Evolutionary conservation across 37 sponge, comb jelly and placozoan species (phyloP).

Genomic region (Beroe ovata): DNA sequence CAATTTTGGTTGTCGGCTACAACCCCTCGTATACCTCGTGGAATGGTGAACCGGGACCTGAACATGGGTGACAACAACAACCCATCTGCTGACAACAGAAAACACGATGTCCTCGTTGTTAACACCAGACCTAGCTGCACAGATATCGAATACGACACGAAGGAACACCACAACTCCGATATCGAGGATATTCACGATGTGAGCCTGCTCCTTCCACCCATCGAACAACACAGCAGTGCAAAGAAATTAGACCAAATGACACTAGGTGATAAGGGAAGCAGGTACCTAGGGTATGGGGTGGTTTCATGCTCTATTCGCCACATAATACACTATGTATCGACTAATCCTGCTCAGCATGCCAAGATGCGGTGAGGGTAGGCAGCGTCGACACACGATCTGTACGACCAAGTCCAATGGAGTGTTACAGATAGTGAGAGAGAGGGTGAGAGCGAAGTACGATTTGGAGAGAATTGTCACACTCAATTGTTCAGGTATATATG

Average conservation of each 20-base stretch:
- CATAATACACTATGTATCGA: too few species aligned
- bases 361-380: background rate
- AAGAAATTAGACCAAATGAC: background rate
- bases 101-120: background rate
- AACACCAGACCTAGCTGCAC: background rate
- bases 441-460: background rate
- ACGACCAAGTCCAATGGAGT: background rate
- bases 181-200: background rate
- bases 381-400: background rate
- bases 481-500: background rate
- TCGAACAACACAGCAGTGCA: background rate
- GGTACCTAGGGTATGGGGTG: too few species aligned
- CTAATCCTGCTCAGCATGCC: background rate
- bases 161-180: background rate
- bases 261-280: too few species aligned
- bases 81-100: too few species aligned
- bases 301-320: too few species aligned
- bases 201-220: background rate
- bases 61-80: too few species aligned
- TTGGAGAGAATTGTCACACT: background rate
- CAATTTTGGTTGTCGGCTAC: too few species aligned
- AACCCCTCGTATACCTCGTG: too few species aligned
- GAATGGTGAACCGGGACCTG: too few species aligned
- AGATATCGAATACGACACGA: background rate
- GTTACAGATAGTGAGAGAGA: background rate